Percentiles rank a stretch among this genome's conserved stretches.
Conservation (phyloP, 2,113 vertebrate genomes). For the Calyptomena viridis region DNA sequence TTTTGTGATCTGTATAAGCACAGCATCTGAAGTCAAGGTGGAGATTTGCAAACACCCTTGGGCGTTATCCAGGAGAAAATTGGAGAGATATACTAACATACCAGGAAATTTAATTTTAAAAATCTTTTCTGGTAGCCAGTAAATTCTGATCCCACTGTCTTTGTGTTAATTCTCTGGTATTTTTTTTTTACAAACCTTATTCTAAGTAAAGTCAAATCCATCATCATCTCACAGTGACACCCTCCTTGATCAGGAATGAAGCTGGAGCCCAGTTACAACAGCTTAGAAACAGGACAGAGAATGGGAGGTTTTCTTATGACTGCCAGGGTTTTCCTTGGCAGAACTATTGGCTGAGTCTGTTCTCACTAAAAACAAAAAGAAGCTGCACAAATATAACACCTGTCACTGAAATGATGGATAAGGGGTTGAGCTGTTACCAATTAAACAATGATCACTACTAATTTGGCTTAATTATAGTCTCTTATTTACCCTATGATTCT, state of each 20-base stretch:
- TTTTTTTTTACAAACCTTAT: background rate
- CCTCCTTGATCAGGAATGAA: background rate
- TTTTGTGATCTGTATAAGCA: background rate
- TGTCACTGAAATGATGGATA: background rate
- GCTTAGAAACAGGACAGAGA: background rate
- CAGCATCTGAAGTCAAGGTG: background rate
- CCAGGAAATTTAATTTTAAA: background rate
- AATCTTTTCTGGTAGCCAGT: background rate
- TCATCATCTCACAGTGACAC: background rate
- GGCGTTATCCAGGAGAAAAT: background rate
- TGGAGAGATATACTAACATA: background rate
- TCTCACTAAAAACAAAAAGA: background rate
- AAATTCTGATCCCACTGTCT: background rate
- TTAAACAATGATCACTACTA: background rate
- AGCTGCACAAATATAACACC: background rate
- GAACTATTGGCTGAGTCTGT: background rate
- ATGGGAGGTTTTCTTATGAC: background rate
- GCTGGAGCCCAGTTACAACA: background rate
- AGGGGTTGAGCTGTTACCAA: background rate
- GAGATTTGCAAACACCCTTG: background rate
- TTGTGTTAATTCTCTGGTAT: background rate
- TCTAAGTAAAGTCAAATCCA: background rate
- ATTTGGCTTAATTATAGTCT: background rate
- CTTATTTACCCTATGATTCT: background rate
- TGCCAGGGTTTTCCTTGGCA: background rate